Base-by-base conservation (phyloP, 2,888 invertebrate species). In the Tetanocera ferruginea region DNA sequence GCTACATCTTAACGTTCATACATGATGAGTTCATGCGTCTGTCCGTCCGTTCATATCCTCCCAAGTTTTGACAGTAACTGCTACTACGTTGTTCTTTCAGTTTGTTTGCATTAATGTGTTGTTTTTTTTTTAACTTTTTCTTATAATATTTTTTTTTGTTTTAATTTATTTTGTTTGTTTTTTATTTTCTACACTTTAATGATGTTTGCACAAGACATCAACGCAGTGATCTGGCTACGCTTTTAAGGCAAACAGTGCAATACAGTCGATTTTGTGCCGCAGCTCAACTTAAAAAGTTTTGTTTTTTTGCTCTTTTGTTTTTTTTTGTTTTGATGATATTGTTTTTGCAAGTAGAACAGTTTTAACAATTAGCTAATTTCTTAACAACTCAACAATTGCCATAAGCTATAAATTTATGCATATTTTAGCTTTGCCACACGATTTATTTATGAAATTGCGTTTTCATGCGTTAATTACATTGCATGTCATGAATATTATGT, bases 231-330 rank as follows among this genome's bases (percentile, higher is more conserved):
- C 34, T 66, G 64, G 64, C 64, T n/a, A 34, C 34, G 64, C 31
- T 64, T 19, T 17, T 31, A 17, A 66, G n/a, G 37, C 31, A 34
- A 64, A 66, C 25, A 60, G 3, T 28, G 28, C 11, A 8, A 28
- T 28, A 23, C 28, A 28, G 52, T 19, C 52, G 25, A 28, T 25
- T 0, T 28, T 43, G 31, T 43, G 31, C 5, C 28, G n/a, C 31
- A 72, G 6, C 23, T 43, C 19, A 57, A 60, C 43, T 72, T 72
- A 72, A 60, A 11, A 72, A 72, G 31, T 72, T 57, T n/a, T 51
- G 37, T 57, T 43, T 34, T 5, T 37, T 1, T 37, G n/a, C n/a
- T n/a, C n/a, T n/a, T n/a, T n/a, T n/a, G n/a, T 37, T 43, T 43
- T 43, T 43, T 43, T 43, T 43, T 37, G 8, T 43, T 43, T 43